A percentile compares a stretch with the other conserved stretches of the same genome.
Evolutionary conservation across 2,113 vertebrate genomes (phyloP).

Genomic region (Sus scrofa): DNA sequence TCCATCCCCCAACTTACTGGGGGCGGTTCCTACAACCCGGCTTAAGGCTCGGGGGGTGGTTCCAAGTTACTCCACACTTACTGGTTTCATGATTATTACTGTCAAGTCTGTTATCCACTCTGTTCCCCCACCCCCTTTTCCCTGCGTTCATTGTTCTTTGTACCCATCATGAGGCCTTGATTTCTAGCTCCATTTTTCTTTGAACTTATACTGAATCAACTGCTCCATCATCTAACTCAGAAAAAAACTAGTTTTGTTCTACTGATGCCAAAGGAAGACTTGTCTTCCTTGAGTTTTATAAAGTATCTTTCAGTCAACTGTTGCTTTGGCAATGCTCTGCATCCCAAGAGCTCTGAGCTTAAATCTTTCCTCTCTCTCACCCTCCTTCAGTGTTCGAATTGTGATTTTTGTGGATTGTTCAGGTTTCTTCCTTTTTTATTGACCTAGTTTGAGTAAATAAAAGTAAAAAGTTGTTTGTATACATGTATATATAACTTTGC

Average conservation of each 20-base stretch:
- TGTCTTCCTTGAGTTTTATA: not conserved
- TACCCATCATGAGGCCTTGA: not conserved
- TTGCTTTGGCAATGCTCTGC: not conserved
- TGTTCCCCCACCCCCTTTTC: not conserved
- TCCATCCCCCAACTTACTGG: not conserved
- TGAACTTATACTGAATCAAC: not conserved
- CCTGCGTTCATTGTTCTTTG: not conserved
- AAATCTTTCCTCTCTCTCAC: not conserved
- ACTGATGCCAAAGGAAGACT: not conserved
- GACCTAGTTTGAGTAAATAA: not conserved
- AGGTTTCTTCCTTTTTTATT: not conserved
- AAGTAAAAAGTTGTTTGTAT: not conserved
- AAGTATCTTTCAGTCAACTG: not conserved
- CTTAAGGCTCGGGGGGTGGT: not conserved
- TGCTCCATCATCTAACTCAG: not conserved
- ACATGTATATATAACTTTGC: not conserved
- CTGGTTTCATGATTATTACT: not conserved
- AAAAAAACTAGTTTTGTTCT: constrained; percentile 29
- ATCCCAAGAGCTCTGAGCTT: not conserved
- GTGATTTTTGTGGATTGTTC: not conserved
- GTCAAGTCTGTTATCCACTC: not conserved
- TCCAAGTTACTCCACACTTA: not conserved
- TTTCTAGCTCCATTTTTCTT: constrained; percentile 29
- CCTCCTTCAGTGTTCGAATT: not conserved
- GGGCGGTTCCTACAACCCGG: not conserved